phyloP scores from a whole-genome alignment of 2,113 vertebrate genomes.

The Osmerus eperlanus region DNA sequence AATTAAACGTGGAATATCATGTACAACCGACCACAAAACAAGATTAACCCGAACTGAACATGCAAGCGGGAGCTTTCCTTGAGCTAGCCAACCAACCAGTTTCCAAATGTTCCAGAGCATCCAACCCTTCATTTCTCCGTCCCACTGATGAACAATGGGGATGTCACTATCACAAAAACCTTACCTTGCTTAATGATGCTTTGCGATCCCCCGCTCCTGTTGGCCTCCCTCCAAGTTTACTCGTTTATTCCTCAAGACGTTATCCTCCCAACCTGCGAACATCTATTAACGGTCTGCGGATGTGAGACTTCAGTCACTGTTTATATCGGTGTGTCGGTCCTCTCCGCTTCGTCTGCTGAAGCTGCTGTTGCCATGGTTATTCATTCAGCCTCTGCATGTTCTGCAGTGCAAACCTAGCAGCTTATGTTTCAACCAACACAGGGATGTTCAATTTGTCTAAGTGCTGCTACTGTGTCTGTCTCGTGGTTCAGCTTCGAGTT shows the following conservation, averaged over 20 bases:
- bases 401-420: conserved; percentile 43
- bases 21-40: too few relatives aligned
- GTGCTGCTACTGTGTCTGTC: conserved; percentile 44
- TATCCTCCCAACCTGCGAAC: conserved; percentile 28
- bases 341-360: conserved; percentile 54
- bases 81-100: neutral
- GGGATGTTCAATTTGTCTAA: conserved; percentile 52
- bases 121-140: conserved; percentile 2
- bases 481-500: conserved; percentile 39
- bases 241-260: conserved; percentile 37
- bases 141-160: conserved; percentile 17
- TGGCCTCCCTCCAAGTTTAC: conserved; percentile 18
- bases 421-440: conserved; percentile 16
- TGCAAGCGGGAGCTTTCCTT: too few relatives aligned
- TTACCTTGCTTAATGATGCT: conserved; percentile 63
- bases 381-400: conserved; percentile 69
- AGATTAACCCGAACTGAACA: too few relatives aligned
- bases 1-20: too few relatives aligned
- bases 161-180: conserved; percentile 28
- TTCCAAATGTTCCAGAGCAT: neutral
- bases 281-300: conserved; percentile 36
- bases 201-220: conserved; percentile 37
- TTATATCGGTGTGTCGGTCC: conserved; percentile 48
- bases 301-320: conserved; percentile 52
- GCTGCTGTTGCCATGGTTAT: conserved; percentile 83